phyloP scores from a whole-genome alignment of 2,888 invertebrate species.

The Agrotis segetum region DNA sequence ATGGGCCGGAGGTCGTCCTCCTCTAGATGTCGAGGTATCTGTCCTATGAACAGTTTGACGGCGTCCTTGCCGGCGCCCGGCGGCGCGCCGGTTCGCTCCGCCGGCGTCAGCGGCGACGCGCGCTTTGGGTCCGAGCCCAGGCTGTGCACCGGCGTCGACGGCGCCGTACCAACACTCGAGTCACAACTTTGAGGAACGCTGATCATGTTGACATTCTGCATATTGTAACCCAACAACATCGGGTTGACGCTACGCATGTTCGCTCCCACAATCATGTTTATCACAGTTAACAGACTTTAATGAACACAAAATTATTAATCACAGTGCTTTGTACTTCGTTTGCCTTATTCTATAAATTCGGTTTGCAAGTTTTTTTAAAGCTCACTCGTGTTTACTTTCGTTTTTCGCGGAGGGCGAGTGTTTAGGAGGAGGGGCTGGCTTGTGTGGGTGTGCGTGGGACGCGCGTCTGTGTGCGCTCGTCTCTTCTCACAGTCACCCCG shows the following conservation, averaged over 20 bases:
- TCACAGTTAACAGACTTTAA: slow-evolving; percentile 76
- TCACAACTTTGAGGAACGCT: slow-evolving; percentile 69
- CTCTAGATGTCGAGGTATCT: slow-evolving; percentile 97
- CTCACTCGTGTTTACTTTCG: slow-evolving; percentile 84
- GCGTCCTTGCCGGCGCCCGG: slow-evolving; percentile 90
- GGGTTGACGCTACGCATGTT: slow-evolving; percentile 83
- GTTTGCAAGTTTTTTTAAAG: slow-evolving; percentile 86
- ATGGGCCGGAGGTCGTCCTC: slow-evolving; percentile 97
- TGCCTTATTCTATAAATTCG: slow-evolving; percentile 88
- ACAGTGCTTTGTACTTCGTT: slow-evolving; percentile 87
- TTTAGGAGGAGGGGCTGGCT: slow-evolving; percentile 73
- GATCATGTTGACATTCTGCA: slow-evolving; percentile 72
- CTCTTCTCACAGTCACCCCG: slow-evolving; percentile 80
- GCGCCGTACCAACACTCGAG: slow-evolving; percentile 79
- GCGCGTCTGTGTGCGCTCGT: slow-evolving; percentile 76
- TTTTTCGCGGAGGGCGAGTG: slow-evolving; percentile 73
- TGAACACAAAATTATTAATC: slow-evolving; percentile 81
- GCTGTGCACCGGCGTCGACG: slow-evolving; percentile 85
- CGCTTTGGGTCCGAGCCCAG: slow-evolving; percentile 71
- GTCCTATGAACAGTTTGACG: slow-evolving; percentile 97
- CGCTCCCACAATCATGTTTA: slow-evolving; percentile 86
- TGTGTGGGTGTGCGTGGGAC: slow-evolving; percentile 74
- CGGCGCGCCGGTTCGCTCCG: slow-evolving; percentile 86
- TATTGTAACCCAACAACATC: slow-evolving; percentile 82
- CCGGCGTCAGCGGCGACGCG: slow-evolving; percentile 81